These are phyloP conservation scores for Acipenser ruthenus DNA, from an alignment of 2,797 vertebrate species.

Conservation along the genomic window DNA sequence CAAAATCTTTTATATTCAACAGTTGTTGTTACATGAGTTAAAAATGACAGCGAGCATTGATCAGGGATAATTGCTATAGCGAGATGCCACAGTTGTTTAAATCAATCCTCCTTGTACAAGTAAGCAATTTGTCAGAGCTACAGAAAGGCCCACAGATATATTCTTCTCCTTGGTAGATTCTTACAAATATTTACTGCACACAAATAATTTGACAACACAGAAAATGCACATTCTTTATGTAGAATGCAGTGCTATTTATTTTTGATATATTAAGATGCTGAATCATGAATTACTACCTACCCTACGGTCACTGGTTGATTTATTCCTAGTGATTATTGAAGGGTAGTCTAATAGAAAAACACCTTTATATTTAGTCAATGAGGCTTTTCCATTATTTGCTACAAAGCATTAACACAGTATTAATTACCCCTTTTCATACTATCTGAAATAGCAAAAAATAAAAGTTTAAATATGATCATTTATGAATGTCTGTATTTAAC, in stretches of 20 bases:
- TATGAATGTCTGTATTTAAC: conserved; percentile 34
- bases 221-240: too few species aligned
- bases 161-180: too few species aligned
- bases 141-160: too few species aligned
- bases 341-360: not conserved
- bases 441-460: not conserved
- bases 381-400: not conserved
- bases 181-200: too few species aligned
- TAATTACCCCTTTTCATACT: not conserved
- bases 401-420: not conserved
- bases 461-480: conserved; percentile 23
- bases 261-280: not conserved
- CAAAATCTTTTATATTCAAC: too few species aligned
- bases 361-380: not conserved
- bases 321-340: not conserved
- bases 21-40: too few species aligned
- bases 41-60: too few species aligned
- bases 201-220: too few species aligned
- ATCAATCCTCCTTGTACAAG: too few species aligned
- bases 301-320: not conserved
- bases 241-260: not conserved
- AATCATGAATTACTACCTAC: not conserved
- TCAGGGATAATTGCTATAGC: too few species aligned
- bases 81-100: too few species aligned
- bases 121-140: too few species aligned